Conservation (phyloP, 2,113 vertebrate species). For the Alethe diademata region DNA sequence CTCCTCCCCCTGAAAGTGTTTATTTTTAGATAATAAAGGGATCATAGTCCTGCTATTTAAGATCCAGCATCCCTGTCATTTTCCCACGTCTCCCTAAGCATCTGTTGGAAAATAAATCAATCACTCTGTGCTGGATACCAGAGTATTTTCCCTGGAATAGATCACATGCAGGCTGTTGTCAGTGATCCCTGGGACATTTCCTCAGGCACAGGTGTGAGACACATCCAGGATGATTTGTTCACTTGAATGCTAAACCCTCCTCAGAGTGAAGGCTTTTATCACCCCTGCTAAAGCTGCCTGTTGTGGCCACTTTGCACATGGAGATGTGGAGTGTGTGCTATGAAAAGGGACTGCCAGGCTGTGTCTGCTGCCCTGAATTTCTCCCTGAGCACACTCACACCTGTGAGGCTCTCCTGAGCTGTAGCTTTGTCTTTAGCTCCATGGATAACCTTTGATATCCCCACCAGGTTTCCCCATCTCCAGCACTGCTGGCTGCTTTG, state of each 20-base stretch:
- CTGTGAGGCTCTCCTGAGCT: background rate
- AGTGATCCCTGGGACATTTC: background rate
- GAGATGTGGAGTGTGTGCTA: background rate
- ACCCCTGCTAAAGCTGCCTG: background rate
- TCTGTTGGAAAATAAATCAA: background rate
- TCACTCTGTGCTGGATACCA: background rate
- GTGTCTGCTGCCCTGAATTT: too few relatives aligned
- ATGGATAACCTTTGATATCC: background rate
- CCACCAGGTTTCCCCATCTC: background rate
- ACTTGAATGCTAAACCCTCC: background rate
- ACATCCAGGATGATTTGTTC: background rate
- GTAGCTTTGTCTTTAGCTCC: background rate
- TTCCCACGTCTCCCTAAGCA: background rate
- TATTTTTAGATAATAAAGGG: background rate
- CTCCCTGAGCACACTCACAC: background rate
- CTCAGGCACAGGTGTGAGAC: background rate
- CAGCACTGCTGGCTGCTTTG: background rate
- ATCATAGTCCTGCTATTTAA: background rate
- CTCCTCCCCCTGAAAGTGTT: background rate
- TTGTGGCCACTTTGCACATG: background rate
- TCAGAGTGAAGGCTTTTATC: background rate
- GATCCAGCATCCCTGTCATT: background rate
- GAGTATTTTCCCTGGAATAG: background rate
- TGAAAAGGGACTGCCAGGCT: background rate
- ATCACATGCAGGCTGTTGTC: background rate